These are phyloP conservation scores for Nematolebias whitei DNA, from an alignment of 2,113 vertebrate species.

Conservation along the genomic window DNA sequence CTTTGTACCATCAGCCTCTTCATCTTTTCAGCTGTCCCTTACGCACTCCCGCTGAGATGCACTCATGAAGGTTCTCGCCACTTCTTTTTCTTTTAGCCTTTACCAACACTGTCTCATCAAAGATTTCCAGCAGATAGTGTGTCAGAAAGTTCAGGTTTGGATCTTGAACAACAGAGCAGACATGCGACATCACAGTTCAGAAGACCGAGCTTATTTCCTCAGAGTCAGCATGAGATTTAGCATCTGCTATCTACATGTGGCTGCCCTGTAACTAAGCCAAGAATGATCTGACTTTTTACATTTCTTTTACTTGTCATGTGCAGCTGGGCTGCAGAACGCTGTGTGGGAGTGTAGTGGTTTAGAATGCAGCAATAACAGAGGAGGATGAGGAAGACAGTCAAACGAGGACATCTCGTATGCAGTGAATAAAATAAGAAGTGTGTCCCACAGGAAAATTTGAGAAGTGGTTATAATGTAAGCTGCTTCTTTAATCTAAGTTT, in stretches of 20 bases:
- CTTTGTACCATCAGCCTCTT: slow-evolving; percentile 46
- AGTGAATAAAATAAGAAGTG: slow-evolving; percentile 49
- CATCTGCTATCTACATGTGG: slow-evolving; percentile 31
- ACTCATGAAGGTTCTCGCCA: slow-evolving; percentile 33
- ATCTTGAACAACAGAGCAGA: slow-evolving; percentile 35
- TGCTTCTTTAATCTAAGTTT: slow-evolving; percentile 52
- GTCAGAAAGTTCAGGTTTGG: slow-evolving; percentile 32
- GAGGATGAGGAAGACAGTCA: slow-evolving; percentile 44
- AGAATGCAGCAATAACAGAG: slow-evolving; percentile 38
- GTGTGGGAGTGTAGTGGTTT: slow-evolving; percentile 57
- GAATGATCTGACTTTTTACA: slow-evolving; percentile 48
- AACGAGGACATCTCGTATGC: slow-evolving; percentile 53
- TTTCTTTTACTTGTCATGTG: slow-evolving; percentile 28
- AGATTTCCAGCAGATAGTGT: slow-evolving; percentile 45
- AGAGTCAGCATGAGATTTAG: slow-evolving; percentile 27
- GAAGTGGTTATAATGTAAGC: slow-evolving; percentile 37
- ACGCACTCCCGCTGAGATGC: slow-evolving; percentile 56
- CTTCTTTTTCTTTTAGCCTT: slow-evolving; percentile 26
- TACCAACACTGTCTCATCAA: slow-evolving; percentile 42
- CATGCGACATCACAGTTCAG: slow-evolving; percentile 25
- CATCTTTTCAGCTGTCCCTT: slow-evolving; percentile 45
- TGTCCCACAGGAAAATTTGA: slow-evolving; percentile 36
- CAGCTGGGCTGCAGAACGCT: slow-evolving; percentile 33
- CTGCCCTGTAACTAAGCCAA: slow-evolving; percentile 38
- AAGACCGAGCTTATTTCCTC: slow-evolving; percentile 31